Percentiles rank a stretch among this genome's conserved stretches.
These are phyloP conservation scores for Lethocerus indicus DNA, from an alignment of 1,140 invertebrate genomes.

Conservation along the genomic window DNA sequence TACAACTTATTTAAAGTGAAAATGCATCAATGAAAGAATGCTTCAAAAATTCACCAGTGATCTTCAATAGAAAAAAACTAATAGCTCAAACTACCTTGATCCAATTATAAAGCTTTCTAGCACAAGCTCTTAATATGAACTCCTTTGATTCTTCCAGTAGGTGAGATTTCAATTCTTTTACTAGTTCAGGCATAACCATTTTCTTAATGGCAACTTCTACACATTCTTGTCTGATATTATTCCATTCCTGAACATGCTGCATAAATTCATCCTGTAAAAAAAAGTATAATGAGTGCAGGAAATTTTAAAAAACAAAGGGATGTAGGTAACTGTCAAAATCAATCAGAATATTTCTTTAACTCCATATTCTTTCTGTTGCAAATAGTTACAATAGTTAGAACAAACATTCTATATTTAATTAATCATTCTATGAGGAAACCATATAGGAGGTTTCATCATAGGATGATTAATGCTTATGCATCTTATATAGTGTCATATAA, in stretches of 20 bases:
- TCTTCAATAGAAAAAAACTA: constrained; percentile 6
- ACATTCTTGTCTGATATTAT: constrained; percentile 67
- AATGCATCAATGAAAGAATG: too few relatives aligned
- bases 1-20: too few relatives aligned
- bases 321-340: too few relatives aligned
- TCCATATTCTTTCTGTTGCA: background rate
- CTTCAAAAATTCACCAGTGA: too few relatives aligned
- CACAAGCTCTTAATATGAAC: constrained; percentile 66
- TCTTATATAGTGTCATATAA: too few relatives aligned
- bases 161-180: constrained; percentile 68
- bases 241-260: constrained; percentile 93
- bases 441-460: too few relatives aligned
- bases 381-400: constrained; percentile 1
- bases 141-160: constrained; percentile 80
- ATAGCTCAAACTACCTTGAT: constrained; percentile 38
- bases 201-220: constrained; percentile 76
- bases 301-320: too few relatives aligned
- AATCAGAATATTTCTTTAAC: too few relatives aligned
- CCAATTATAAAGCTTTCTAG: constrained; percentile 77
- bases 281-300: background rate
- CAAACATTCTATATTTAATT: too few relatives aligned
- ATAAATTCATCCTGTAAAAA: constrained; percentile 77
- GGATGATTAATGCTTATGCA: too few relatives aligned
- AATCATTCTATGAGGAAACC: too few relatives aligned
- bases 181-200: constrained; percentile 77